Conservation (phyloP, 2,113 vertebrate genomes). For the Macaca fascicularis region DNA sequence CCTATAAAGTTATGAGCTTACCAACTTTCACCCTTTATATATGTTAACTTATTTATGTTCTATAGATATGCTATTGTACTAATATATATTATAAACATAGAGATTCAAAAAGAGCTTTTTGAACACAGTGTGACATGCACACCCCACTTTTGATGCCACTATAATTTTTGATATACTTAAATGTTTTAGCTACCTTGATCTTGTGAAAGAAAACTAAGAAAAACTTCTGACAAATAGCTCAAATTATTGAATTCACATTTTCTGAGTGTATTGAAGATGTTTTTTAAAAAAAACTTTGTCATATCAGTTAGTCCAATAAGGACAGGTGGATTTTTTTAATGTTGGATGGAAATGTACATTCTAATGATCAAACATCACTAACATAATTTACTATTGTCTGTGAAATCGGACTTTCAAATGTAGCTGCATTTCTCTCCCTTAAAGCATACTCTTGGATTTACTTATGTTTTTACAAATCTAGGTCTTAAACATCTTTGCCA, state of each 20-base stretch:
- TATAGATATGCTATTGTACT: not conserved
- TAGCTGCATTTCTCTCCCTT: not conserved
- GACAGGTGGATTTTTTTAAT: not conserved
- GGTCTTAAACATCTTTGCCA: slow-evolving; percentile 33
- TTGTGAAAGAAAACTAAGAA: not conserved
- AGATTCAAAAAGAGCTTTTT: not conserved
- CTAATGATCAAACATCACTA: not conserved
- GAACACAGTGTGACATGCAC: not conserved
- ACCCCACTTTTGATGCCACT: not conserved
- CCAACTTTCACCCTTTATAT: not conserved
- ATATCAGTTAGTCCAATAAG: not conserved
- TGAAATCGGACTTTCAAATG: not conserved
- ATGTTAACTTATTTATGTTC: not conserved
- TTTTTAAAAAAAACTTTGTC: not conserved
- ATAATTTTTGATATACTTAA: not conserved
- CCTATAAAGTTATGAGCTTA: not conserved
- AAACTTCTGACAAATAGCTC: not conserved
- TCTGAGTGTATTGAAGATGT: not conserved
- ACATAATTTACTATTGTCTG: not conserved
- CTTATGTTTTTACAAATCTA: slow-evolving; percentile 23
- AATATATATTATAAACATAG: not conserved
- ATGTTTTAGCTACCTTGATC: not conserved
- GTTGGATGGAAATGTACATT: not conserved
- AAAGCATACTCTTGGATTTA: slow-evolving; percentile 19
- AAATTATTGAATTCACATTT: not conserved